These are phyloP conservation scores for Apotomis capreana DNA, from an alignment of 2,888 invertebrate genomes.

Conservation along the genomic window DNA sequence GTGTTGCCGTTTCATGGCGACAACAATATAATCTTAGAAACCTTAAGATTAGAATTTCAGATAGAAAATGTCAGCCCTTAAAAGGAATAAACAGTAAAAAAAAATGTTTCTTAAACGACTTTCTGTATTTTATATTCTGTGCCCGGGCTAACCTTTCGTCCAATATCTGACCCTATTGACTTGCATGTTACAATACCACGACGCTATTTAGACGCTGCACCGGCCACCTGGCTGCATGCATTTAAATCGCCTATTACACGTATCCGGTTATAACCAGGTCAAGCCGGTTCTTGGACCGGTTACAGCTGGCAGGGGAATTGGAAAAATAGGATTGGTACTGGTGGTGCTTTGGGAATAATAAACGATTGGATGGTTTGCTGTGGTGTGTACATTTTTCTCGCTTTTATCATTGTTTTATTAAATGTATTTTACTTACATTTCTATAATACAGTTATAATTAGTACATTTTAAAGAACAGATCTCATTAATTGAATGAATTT, in stretches of 20 bases:
- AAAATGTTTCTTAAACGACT: too few species aligned
- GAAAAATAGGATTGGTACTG: conserved; percentile 27
- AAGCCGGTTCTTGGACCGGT: conserved; percentile 39
- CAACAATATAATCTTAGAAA: too few species aligned
- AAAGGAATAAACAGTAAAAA: too few species aligned
- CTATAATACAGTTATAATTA: too few species aligned
- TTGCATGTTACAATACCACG: conserved; percentile 29
- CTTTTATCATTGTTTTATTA: too few species aligned
- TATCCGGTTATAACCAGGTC: conserved; percentile 29
- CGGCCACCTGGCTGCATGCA: conserved; percentile 42
- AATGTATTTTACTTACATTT: too few species aligned
- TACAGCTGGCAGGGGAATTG: conserved; percentile 30
- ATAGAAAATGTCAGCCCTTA: too few species aligned
- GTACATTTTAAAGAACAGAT: too few species aligned
- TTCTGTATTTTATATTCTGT: too few species aligned
- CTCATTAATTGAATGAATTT: too few species aligned
- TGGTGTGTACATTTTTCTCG: background rate
- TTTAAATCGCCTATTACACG: conserved; percentile 43
- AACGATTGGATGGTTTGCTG: background rate
- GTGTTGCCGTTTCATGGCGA: too few species aligned
- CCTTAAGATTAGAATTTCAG: too few species aligned
- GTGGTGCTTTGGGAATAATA: conserved; percentile 8
- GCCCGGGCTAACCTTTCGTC: background rate
- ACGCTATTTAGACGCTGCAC: conserved; percentile 35
- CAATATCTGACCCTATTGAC: conserved; percentile 29